Percentiles rank a stretch among this genome's conserved stretches.
These are phyloP conservation scores for Pachydiplax longipennis DNA, from an alignment of 2,888 invertebrate genomes.

Conservation along the genomic window DNA sequence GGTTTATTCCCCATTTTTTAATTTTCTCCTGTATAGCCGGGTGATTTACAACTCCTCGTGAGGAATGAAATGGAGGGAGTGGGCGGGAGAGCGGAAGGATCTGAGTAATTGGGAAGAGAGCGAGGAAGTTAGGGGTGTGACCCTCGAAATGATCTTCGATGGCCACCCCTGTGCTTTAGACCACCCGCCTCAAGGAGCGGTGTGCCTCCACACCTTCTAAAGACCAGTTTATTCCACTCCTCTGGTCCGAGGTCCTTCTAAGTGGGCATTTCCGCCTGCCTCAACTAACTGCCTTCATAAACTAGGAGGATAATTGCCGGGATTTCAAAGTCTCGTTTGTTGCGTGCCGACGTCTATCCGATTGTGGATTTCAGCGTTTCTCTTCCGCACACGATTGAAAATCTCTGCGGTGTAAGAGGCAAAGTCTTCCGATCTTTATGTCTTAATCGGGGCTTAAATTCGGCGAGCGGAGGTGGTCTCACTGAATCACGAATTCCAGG, in stretches of 20 bases:
- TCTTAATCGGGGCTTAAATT: too few relatives aligned
- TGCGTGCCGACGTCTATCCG: too few relatives aligned
- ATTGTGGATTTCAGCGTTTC: too few relatives aligned
- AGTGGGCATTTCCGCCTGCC: neutral
- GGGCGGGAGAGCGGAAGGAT: neutral
- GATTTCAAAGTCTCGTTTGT: neutral
- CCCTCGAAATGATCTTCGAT: neutral
- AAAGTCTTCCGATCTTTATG: too few relatives aligned
- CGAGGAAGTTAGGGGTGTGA: neutral
- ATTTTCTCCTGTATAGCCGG: too few relatives aligned
- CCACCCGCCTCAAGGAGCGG: neutral
- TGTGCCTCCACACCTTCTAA: neutral
- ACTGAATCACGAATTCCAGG: too few relatives aligned
- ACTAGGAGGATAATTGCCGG: neutral
- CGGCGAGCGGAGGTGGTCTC: too few relatives aligned
- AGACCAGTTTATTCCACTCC: neutral
- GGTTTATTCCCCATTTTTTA: too few relatives aligned
- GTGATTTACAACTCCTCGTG: too few relatives aligned
- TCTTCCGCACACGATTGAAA: too few relatives aligned
- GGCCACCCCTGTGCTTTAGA: neutral
- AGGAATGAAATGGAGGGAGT: neutral
- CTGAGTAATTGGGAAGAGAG: neutral
- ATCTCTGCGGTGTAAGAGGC: too few relatives aligned
- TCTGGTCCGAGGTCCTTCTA: neutral
- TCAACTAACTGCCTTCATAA: neutral